Evolutionary conservation across 2,797 vertebrate species (phyloP), one percentile per base, ranked within the genome.

Genomic region (Euphonia xanthogaster): DNA sequence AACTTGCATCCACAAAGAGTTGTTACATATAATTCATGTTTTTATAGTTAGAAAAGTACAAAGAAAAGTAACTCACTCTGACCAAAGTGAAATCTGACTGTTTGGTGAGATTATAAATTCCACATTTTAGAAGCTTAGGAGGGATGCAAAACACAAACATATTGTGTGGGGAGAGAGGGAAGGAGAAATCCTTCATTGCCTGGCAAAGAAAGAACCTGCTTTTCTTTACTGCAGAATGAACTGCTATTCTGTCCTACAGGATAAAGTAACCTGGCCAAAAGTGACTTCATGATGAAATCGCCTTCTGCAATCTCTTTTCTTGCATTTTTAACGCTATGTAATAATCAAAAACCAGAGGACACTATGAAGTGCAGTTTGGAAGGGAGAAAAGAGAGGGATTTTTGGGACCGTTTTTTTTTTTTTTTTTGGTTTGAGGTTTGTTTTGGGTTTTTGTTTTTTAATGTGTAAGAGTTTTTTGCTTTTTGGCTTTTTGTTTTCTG

Each of bases 401-500:
- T 74, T 58, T 15, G 15, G 15, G 37, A 12, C 1, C 4, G 4
- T 1, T 4, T 54, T 54, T 1, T 14, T 7, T n/a, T 21, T 53
- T 19, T 8, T 24, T 16, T 65, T 24, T 37, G 2, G 5, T 58
- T 72, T 10, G 17, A 5, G 3, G 1, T 9, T 67, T 74, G 35
- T 12, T 35, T 61, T 27, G 7, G 9, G 3, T 3, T 39, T 66
- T 40, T 50, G 8, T 1, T 22, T 57, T 55, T 28, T 31, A 6
- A 7, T 7, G 8, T 27, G 3, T 17, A 27, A 17, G 14, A 35
- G 14, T 14, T 24, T 53, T n/a, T 45, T 14, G 4, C 0, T 0
- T 27, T n/a, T 66, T 23, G 5, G 11, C 5, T 33, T 45, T 47
- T 57, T 25, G 3, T 6, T 37, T 57, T 55, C 48, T 54, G 28